Evolutionary conservation across 92 coral and sea anemone species (phyloP), one percentile per base, ranked within the genome.

Genomic region (Phenganax marumi): DNA sequence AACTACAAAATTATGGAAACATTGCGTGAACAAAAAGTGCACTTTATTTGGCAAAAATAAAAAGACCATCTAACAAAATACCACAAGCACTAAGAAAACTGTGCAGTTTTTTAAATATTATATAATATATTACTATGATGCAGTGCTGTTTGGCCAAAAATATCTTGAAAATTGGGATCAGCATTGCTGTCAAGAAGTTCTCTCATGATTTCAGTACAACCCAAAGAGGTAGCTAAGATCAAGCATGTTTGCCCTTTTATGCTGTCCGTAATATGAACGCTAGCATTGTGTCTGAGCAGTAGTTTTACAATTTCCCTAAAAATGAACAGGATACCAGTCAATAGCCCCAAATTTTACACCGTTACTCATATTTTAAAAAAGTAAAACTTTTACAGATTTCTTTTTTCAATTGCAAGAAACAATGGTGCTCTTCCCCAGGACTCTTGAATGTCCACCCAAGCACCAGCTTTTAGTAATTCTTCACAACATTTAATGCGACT

Each of bases 401-500:
- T 97, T 73, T 97, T 90, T 84, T 93, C 97, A 55, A 97, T 93
- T 19, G 97, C 97, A 49, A 93, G 86, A 83, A 90, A 93, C 39
- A 93, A 49, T 9, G 97, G 97, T 47, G 97, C 92, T 71, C 92
- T 93, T 17, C 97, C 97, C 97, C 97, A 93, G 46, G 97, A 97
- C 46, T 93, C 97, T 76, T 93, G 97, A 1, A 93, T 97, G 85
- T 92, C 89, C 50, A 91, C 97, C 88, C 89, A 60, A n/a, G 97
- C 94, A 13, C 97, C 94, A 19, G 91, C 89, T 33, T 86, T 84
- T 24, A 93, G 91, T 14, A 93, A 43, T 10, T 90, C 89, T 48
- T 83, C 87, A 10, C 97, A 97, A 84, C 97, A 88, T 61, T 90
- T 86, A 48, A 89, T 84, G 65, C 92, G 97, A 39, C 97, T 97